phyloP scores from a whole-genome alignment of 2,888 invertebrate species.

The Aelia acuminata region DNA sequence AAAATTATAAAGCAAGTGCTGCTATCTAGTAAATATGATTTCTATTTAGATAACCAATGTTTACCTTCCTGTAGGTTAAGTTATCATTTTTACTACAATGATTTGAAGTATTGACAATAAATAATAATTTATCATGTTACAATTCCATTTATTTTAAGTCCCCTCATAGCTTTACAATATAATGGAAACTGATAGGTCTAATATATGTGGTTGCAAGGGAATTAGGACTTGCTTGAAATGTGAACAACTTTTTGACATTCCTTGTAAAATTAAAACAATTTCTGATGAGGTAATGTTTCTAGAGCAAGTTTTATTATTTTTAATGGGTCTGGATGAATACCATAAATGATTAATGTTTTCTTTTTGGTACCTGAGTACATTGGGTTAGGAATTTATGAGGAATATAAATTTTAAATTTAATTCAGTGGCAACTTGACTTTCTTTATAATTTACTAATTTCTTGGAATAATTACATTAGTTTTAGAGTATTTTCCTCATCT shows the following conservation, averaged over 20 bases:
- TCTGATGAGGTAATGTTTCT: conserved; percentile 10
- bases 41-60: not conserved
- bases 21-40: not conserved
- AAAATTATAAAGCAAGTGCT: not conserved
- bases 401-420: no score
- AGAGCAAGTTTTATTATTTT: not conserved
- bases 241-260: conserved; percentile 72
- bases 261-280: conserved; percentile 43
- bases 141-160: not conserved
- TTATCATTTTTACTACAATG: not conserved
- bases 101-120: not conserved
- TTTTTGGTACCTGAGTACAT: no score
- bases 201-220: conserved; percentile 94
- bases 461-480: no score
- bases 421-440: no score
- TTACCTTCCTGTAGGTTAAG: not conserved
- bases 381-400: no score
- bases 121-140: not conserved
- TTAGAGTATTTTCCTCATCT: no score
- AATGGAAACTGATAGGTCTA: conserved; percentile 75
- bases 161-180: not conserved
- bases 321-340: not conserved
- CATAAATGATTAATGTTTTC: no score
- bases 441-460: no score
- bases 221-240: conserved; percentile 90